Evolutionary conservation across 2,888 invertebrate genomes (phyloP).

Genomic region (Pristionchus fissidentatus): DNA sequence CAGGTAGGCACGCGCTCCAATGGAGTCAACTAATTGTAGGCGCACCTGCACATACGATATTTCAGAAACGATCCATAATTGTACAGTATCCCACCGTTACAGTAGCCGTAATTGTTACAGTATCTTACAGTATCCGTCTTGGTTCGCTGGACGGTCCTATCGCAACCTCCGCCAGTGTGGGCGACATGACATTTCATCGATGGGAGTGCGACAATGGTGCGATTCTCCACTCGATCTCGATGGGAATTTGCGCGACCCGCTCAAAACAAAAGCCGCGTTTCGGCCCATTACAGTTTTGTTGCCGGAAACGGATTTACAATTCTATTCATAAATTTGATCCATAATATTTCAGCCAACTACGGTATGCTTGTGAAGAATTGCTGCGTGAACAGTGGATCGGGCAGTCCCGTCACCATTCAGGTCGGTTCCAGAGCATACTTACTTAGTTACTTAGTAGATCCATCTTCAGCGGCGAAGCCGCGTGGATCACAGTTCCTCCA

Average conservation of each 20-base stretch:
- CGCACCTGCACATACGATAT: too few relatives aligned
- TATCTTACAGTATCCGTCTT: constrained; percentile 7
- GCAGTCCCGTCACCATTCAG: constrained; percentile 40
- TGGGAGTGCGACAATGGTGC: constrained; percentile 49
- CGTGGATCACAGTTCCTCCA: too few relatives aligned
- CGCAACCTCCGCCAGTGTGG: constrained; percentile 36
- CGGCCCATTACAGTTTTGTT: too few relatives aligned
- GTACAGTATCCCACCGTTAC: too few relatives aligned
- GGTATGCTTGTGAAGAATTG: constrained; percentile 49
- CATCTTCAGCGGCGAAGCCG: too few relatives aligned
- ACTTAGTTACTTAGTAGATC: not conserved
- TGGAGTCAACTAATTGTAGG: too few relatives aligned
- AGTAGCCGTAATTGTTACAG: not conserved
- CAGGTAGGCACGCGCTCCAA: not conserved
- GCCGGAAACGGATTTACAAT: too few relatives aligned
- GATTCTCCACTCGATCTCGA: not conserved
- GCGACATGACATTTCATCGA: constrained; percentile 47
- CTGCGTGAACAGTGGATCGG: constrained; percentile 41
- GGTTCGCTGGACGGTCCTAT: constrained; percentile 47
- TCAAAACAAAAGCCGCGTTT: not conserved
- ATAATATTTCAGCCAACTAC: constrained; percentile 48
- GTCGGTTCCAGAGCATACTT: not conserved
- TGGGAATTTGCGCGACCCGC: not conserved
- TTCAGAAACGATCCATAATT: too few relatives aligned
- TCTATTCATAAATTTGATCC: too few relatives aligned